A percentile compares a stretch with the other conserved stretches of the same genome.
Conservation (phyloP, 2,797 vertebrate species). For the Clarias pachynema region DNA sequence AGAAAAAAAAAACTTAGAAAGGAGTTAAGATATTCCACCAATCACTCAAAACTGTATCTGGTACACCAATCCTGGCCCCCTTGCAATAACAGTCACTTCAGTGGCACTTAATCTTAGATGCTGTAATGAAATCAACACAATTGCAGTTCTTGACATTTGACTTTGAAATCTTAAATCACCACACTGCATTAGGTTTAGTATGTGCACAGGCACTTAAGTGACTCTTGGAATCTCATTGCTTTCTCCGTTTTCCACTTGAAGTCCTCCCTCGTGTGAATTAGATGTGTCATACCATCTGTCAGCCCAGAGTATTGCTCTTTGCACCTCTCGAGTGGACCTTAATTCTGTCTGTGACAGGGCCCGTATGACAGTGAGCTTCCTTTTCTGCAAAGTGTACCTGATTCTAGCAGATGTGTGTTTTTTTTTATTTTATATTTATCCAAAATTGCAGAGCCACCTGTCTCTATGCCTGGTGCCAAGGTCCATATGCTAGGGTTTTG, state of each 20-base stretch:
- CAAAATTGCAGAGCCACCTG: constrained; percentile 35
- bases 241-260: constrained; percentile 56
- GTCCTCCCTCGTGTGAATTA: constrained; percentile 66
- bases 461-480: not conserved
- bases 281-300: constrained; percentile 73
- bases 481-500: constrained; percentile 30
- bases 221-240: constrained; percentile 58
- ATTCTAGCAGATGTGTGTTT: constrained; percentile 41
- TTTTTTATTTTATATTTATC: constrained; percentile 42
- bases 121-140: constrained; percentile 25
- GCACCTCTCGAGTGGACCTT: constrained; percentile 67
- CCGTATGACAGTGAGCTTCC: constrained; percentile 26
- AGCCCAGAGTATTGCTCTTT: constrained; percentile 60
- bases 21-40: not conserved
- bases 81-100: constrained; percentile 23
- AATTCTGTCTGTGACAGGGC: constrained; percentile 63
- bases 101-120: constrained; percentile 6
- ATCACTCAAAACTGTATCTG: not conserved
- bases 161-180: constrained; percentile 39
- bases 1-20: not conserved
- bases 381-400: constrained; percentile 26
- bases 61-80: not conserved
- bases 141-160: constrained; percentile 47
- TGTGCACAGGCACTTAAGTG: constrained; percentile 48
- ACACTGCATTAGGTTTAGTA: constrained; percentile 37